These are phyloP conservation scores for Caenorhabditis tropicalis DNA, from an alignment of 1,140 invertebrate genomes.

Conservation along the genomic window DNA sequence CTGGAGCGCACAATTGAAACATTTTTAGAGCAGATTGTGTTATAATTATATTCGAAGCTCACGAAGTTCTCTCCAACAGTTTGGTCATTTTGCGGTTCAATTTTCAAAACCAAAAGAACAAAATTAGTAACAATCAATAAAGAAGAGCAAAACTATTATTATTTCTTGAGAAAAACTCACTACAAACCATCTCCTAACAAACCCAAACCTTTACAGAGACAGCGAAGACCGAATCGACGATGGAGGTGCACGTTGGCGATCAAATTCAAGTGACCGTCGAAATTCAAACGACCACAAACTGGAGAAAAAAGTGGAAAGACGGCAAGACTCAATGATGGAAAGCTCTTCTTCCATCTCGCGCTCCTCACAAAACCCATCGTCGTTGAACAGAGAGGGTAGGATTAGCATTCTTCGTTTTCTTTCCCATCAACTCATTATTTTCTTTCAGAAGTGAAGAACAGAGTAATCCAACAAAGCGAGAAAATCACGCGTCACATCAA, in stretches of 20 bases:
- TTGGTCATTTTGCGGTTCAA: too few species aligned
- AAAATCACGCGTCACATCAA: constrained; percentile 32
- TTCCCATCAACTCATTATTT: neutral
- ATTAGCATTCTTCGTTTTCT: neutral
- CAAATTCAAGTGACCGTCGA: constrained; percentile 2
- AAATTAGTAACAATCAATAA: too few species aligned
- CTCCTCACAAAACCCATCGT: neutral
- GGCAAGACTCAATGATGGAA: constrained; percentile 36
- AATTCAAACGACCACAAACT: constrained; percentile 16
- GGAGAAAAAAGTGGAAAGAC: constrained; percentile 27
- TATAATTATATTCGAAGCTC: too few species aligned
- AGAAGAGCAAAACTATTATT: too few species aligned
- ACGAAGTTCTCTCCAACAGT: too few species aligned
- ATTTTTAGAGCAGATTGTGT: too few species aligned
- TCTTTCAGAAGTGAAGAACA: neutral
- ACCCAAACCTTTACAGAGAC: neutral
- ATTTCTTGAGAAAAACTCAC: too few species aligned
- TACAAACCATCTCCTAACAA: too few species aligned
- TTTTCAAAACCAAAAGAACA: too few species aligned
- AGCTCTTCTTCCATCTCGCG: constrained; percentile 27
- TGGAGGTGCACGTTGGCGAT: neutral
- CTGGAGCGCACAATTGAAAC: too few species aligned
- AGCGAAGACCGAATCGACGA: constrained; percentile 5
- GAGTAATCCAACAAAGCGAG: constrained; percentile 17
- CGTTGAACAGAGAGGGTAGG: constrained; percentile 20